Evolutionary conservation across 2,113 vertebrate genomes (phyloP).

Genomic region (Trichechus manatus): DNA sequence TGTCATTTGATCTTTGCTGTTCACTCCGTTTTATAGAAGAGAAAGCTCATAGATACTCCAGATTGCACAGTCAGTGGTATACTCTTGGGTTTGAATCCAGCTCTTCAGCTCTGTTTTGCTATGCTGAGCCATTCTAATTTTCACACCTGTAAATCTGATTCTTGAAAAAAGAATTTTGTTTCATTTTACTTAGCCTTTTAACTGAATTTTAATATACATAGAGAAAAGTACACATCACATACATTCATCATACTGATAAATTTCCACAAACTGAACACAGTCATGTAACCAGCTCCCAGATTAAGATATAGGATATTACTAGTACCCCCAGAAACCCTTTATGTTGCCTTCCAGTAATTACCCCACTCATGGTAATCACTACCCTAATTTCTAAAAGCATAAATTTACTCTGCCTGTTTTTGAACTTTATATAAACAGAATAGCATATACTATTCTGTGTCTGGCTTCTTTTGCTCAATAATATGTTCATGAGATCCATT

Average conservation of each 20-base stretch:
- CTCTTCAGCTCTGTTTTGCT: conserved; percentile 9
- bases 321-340: neutral
- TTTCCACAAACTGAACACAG: neutral
- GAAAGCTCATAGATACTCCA: neutral
- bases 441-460: neutral
- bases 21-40: neutral
- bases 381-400: neutral
- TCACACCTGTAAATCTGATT: conserved; percentile 10
- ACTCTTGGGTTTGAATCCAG: conserved; percentile 18
- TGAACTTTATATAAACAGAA: conserved; percentile 1
- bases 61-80: conserved; percentile 25
- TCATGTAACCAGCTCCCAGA: neutral
- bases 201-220: neutral
- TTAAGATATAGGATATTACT: neutral
- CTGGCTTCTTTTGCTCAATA: conserved; percentile 43
- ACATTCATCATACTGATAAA: conserved; percentile 1
- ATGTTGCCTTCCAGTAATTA: neutral
- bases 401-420: neutral
- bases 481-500: neutral
- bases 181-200: neutral
- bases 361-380: neutral
- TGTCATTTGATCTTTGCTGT: neutral
- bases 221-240: neutral
- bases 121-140: neutral
- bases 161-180: conserved; percentile 57